Evolutionary conservation across 2,888 invertebrate genomes (phyloP).

Genomic region (Megaustenia siamemsis): DNA sequence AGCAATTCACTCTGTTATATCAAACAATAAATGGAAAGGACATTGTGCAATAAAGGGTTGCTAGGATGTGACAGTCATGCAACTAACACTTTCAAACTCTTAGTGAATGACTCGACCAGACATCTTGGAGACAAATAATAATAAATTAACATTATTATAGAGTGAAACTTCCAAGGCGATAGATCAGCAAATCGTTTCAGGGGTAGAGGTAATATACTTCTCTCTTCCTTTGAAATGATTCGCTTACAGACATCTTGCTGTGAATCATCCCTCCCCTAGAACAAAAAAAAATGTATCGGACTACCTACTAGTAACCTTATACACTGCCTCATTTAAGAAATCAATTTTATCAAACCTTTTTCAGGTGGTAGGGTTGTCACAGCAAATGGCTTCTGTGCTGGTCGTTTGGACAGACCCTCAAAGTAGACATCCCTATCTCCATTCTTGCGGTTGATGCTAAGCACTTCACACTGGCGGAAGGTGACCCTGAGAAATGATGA

Average conservation of each 20-base stretch:
- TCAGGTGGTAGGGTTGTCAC: conserved; percentile 48
- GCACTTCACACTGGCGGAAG: conserved; percentile 44
- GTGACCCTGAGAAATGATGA: conserved; percentile 28
- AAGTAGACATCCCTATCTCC: conserved; percentile 53
- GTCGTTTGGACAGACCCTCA: conserved; percentile 50
- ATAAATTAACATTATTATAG: too few species aligned
- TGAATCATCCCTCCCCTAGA: too few species aligned
- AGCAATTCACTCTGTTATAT: background rate
- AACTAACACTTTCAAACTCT: too few species aligned
- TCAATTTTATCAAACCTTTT: conserved; percentile 40
- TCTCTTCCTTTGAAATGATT: too few species aligned
- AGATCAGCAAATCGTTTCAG: too few species aligned
- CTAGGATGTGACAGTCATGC: background rate
- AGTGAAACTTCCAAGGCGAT: too few species aligned
- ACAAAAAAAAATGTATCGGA: too few species aligned
- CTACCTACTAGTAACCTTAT: too few species aligned
- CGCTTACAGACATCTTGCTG: too few species aligned
- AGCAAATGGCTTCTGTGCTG: conserved; percentile 52
- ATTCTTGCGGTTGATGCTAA: conserved; percentile 50
- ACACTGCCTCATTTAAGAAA: background rate
- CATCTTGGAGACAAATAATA: too few species aligned
- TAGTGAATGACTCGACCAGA: too few species aligned
- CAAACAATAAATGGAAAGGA: background rate
- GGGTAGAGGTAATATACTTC: too few species aligned
- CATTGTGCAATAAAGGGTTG: background rate